Evolutionary conservation across 2,113 vertebrate species (phyloP), one percentile per base, ranked within the genome.

Genomic region (Platichthys flesus): DNA sequence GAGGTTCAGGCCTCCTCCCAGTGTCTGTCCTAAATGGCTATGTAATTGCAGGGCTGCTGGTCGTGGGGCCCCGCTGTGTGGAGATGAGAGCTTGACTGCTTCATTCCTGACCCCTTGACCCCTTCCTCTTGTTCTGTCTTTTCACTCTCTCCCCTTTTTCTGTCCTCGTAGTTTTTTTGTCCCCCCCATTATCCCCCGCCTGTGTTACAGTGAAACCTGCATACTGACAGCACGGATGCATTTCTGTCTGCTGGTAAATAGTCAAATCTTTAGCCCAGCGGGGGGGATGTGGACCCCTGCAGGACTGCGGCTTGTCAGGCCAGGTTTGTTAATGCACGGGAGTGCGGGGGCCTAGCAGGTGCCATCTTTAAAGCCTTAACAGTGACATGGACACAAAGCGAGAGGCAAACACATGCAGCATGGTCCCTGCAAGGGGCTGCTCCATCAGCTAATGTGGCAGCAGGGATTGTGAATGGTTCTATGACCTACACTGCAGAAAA

Each of bases 1-100:
- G 61, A 57, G 52, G 74, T 74, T 71, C 62, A 71, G 70, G 74
- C 68, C 52, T 61, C 77, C 78, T 76, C 72, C 61, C 76, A 67
- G 68, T 64, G 78, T 67, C 77, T 83, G 72, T 83, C 68, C 74
- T 91, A 90, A 93, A 91, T 83, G 79, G 81, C 90, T 79, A 58
- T 88, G 82, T 91, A 91, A 93, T 91, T 91, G 88, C 85, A 73
- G 85, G 76, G 86, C 89, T 90, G 83, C 82, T 78, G 88, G 85
- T 81, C 35, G 71, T 47, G 69, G 59, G 66, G 54, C 62, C 91
- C 91, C 31, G 82, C 88, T 85, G 91, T 61, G 88, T 55, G 51
- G 76, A 85, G 89, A 89, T 88, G 87, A 90, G 87, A 83, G 88
- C 84, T 85, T 55, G 66, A 85, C 81, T 85, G 81, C 85, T 85